Conservation (phyloP, 2,797 vertebrate genomes). For the Chloroceryle inda region DNA sequence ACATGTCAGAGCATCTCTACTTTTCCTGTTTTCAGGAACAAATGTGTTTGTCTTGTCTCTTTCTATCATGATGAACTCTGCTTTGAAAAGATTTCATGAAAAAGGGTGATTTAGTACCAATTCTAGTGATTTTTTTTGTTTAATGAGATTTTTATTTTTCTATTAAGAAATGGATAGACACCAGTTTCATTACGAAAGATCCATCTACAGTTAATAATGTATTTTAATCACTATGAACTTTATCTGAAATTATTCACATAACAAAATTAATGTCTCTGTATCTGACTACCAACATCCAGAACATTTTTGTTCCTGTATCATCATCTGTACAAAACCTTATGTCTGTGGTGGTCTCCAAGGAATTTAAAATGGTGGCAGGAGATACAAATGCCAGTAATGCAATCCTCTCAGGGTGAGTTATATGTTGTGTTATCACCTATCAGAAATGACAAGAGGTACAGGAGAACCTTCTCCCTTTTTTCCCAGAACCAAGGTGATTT, state of each 20-base stretch:
- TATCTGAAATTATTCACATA: neutral
- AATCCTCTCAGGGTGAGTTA: neutral
- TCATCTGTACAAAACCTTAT: neutral
- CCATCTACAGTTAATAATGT: neutral
- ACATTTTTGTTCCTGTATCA: neutral
- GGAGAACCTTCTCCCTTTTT: neutral
- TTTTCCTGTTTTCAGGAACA: neutral
- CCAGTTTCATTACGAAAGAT: neutral
- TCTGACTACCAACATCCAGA: neutral
- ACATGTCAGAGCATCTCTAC: neutral
- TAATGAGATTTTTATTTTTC: neutral
- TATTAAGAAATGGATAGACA: neutral
- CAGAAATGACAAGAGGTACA: neutral
- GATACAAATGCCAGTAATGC: neutral
- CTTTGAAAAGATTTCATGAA: neutral
- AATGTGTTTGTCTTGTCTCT: neutral
- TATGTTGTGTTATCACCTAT: neutral
- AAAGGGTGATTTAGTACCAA: neutral
- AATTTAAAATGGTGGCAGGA: neutral
- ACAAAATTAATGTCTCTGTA: neutral
- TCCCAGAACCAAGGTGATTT: neutral
- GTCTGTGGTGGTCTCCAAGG: neutral
- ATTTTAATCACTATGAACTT: conserved; percentile 7
- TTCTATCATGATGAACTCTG: neutral
- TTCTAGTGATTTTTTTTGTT: neutral